These are phyloP conservation scores for Dicyrtoma fusca DNA, from an alignment of 2,888 invertebrate species.

Conservation along the genomic window DNA sequence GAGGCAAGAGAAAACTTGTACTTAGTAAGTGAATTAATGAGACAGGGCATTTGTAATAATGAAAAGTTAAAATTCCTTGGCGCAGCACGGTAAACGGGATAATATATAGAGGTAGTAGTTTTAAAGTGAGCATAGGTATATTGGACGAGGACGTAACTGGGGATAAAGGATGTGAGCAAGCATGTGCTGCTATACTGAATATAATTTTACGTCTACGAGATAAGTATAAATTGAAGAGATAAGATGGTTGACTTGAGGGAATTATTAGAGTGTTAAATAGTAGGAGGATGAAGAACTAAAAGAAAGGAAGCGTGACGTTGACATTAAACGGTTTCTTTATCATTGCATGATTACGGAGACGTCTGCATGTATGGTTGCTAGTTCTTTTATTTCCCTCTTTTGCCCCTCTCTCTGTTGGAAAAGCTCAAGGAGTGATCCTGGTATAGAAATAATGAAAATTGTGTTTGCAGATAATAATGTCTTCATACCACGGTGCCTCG, in stretches of 20 bases:
- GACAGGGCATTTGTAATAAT: slow-evolving; percentile 18
- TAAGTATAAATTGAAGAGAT: too few species aligned
- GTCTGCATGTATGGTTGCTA: slow-evolving; percentile 6
- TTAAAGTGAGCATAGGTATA: too few species aligned
- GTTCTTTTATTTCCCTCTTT: neutral
- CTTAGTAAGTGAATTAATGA: slow-evolving; percentile 17
- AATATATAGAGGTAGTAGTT: too few species aligned
- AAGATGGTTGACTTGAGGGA: neutral
- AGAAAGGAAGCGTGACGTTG: slow-evolving; percentile 34
- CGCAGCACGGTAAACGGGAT: too few species aligned
- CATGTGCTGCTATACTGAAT: too few species aligned
- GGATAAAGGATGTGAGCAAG: too few species aligned
- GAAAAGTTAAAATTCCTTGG: too few species aligned
- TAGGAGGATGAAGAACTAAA: slow-evolving; percentile 18
- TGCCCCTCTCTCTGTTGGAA: neutral
- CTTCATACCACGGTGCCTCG: slow-evolving; percentile 92
- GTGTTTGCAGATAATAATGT: slow-evolving; percentile 69
- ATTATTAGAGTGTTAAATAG: slow-evolving; percentile 34
- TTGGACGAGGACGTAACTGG: too few species aligned
- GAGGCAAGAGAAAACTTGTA: slow-evolving; percentile 23
- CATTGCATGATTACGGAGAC: slow-evolving; percentile 4
- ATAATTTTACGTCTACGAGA: too few species aligned
- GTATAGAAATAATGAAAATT: slow-evolving; percentile 7
- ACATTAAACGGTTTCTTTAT: slow-evolving; percentile 26
- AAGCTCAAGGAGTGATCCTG: neutral